Conservation (phyloP, 2,113 vertebrate genomes). For the Cryptotis parvus region DNA sequence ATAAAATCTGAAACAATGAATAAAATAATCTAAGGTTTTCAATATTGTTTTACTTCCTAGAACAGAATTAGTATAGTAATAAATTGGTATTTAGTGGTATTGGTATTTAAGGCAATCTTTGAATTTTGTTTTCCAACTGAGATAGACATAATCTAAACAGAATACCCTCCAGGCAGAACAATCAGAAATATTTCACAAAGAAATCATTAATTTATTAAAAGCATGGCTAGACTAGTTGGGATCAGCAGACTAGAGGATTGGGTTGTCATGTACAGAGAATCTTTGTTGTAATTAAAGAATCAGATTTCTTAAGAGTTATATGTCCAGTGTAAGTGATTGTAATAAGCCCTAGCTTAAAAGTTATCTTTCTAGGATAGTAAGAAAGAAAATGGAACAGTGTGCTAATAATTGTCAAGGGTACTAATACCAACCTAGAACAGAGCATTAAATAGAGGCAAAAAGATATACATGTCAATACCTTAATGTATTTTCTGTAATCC, state of each 20-base stretch:
- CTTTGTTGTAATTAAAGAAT: not conserved
- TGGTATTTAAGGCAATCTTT: not conserved
- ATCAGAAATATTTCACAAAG: not conserved
- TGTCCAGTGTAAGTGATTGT: not conserved
- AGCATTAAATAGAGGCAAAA: no score
- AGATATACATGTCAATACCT: no score
- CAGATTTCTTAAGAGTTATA: not conserved
- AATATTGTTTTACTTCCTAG: constrained; percentile 33
- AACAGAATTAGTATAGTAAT: not conserved
- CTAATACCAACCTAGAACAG: no score
- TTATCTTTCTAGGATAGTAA: no score
- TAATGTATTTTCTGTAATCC: no score
- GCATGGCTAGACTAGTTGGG: not conserved
- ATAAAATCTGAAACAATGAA: constrained; percentile 20
- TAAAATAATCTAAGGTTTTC: not conserved
- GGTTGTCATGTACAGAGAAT: not conserved
- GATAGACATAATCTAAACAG: not conserved
- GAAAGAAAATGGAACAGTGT: no score
- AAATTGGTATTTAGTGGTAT: no score
- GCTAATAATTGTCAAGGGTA: no score
- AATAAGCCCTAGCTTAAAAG: not conserved
- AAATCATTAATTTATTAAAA: constrained; percentile 8
- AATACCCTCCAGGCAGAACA: not conserved
- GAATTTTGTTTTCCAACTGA: not conserved
- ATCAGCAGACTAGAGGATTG: not conserved